These are phyloP conservation scores for Lasioglossum vierecki DNA, from an alignment of 2,888 invertebrate species.

Conservation along the genomic window DNA sequence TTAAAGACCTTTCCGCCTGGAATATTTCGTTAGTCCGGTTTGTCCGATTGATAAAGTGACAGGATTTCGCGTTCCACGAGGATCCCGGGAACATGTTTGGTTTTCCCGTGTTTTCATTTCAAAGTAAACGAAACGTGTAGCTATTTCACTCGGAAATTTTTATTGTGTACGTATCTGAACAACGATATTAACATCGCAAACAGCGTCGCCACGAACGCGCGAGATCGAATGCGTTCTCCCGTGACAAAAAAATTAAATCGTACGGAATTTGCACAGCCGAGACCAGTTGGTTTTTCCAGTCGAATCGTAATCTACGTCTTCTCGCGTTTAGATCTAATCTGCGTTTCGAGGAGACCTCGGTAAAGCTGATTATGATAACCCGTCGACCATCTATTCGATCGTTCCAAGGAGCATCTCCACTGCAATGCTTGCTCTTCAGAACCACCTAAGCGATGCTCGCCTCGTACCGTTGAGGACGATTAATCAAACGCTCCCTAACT, in stretches of 20 bases:
- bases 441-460: constrained; percentile 30
- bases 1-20: neutral
- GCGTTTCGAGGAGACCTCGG: constrained; percentile 70
- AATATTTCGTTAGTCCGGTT: neutral
- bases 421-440: constrained; percentile 45
- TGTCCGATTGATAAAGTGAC: neutral
- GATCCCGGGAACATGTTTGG: neutral
- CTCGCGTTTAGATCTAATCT: constrained; percentile 73
- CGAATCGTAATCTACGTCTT: constrained; percentile 16
- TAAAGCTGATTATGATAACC: constrained; percentile 80
- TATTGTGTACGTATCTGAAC: neutral
- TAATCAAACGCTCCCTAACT: constrained; percentile 53
- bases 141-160: neutral
- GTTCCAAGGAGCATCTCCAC: constrained; percentile 44
- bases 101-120: neutral
- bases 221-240: neutral
- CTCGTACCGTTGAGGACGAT: neutral
- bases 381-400: constrained; percentile 55
- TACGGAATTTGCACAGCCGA: neutral
- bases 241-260: neutral
- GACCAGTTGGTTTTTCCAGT: constrained; percentile 18
- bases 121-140: neutral
- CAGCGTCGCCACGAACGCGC: neutral
- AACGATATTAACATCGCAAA: neutral
- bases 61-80: neutral